These are phyloP conservation scores for Lomographa bimaculata DNA, from an alignment of 2,888 invertebrate genomes.

Conservation along the genomic window DNA sequence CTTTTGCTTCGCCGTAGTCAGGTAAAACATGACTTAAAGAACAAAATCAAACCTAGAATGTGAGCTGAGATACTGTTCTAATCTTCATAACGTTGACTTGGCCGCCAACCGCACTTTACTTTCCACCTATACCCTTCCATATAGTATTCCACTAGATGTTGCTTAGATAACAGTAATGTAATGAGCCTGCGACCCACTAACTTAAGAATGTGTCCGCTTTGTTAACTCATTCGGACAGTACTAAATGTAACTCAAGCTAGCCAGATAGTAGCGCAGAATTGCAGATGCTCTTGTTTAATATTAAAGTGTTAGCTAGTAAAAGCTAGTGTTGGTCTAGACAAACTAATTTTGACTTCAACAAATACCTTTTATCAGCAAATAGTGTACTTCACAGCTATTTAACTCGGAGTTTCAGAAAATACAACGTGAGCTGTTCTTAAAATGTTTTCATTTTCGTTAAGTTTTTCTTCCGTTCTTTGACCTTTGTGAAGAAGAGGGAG, in stretches of 20 bases:
- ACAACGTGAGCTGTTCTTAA: constrained; percentile 16
- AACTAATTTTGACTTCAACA: constrained; percentile 19
- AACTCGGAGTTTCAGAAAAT: constrained; percentile 17
- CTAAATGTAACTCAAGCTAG: constrained; percentile 15
- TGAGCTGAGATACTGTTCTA: constrained; percentile 8
- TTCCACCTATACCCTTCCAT: constrained; percentile 47
- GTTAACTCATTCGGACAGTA: constrained; percentile 45
- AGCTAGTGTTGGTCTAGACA: constrained; percentile 20
- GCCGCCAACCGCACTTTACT: constrained; percentile 56
- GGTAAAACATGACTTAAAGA: too few relatives aligned
- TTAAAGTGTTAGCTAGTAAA: constrained; percentile 19
- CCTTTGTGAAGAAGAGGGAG: constrained; percentile 32
- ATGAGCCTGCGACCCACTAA: constrained; percentile 56
- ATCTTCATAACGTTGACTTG: constrained; percentile 63
- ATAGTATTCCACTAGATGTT: constrained; percentile 41
- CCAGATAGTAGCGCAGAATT: constrained; percentile 5
- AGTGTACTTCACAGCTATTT: constrained; percentile 12
- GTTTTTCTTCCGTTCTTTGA: constrained; percentile 17
- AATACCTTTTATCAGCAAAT: constrained; percentile 15
- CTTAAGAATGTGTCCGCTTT: constrained; percentile 37
- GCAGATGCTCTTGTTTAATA: constrained; percentile 4
- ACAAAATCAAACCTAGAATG: too few relatives aligned
- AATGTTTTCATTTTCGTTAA: constrained; percentile 20
- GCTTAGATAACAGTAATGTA: constrained; percentile 65
- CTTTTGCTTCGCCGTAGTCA: too few relatives aligned